Evolutionary conservation across 2,888 invertebrate genomes (phyloP), one percentile per base, ranked within the genome.

Genomic region (Seladonia tumulorum): DNA sequence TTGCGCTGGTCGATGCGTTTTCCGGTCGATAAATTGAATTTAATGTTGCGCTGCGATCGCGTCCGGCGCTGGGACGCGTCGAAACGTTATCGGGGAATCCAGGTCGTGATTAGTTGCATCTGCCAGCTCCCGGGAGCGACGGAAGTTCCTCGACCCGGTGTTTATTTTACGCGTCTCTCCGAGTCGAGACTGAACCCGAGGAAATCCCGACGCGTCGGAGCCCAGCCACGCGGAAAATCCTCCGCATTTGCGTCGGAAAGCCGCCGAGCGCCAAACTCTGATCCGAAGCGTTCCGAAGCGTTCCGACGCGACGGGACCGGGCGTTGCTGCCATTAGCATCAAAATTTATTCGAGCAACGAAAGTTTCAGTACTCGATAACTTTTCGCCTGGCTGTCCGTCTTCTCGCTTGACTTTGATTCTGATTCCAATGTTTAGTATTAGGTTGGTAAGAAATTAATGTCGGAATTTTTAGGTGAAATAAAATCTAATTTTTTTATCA

Each of bases 11-110:
- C 76, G 29, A 76, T 49, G 60, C 29, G 72, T 39, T 53, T 66
- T 45, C 29, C 72, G 60, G 47, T 35, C 63, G 72, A 66, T 71
- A n/a, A 47, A 79, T 78, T n/a, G 71, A 78, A 75, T 78, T 78
- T 78, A 81, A 71, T 60, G 60, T 60, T 5, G 60, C 14, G 25
- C 14, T 60, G 60, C 25, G 25, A 60, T 25, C 60, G 25, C 25
- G 16, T 60, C 25, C 60, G 60, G 60, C 1, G 14, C 60, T 14
- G 47, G 18, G 0, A 42, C 60, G 77, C 68, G 42, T 29, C 45
- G 60, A 29, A 66, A 66, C 35, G 66, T 66, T 66, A 66, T 39
- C 35, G 35, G 35, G 8, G 29, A 35, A 66, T 35, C 35, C 22
- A 12, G 39, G 8, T 70, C 22, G 70, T 70, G 42, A 39, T n/a